Evolutionary conservation across 2,113 vertebrate species (phyloP), one percentile per base, ranked within the genome.

Genomic region (Aegithalos caudatus): DNA sequence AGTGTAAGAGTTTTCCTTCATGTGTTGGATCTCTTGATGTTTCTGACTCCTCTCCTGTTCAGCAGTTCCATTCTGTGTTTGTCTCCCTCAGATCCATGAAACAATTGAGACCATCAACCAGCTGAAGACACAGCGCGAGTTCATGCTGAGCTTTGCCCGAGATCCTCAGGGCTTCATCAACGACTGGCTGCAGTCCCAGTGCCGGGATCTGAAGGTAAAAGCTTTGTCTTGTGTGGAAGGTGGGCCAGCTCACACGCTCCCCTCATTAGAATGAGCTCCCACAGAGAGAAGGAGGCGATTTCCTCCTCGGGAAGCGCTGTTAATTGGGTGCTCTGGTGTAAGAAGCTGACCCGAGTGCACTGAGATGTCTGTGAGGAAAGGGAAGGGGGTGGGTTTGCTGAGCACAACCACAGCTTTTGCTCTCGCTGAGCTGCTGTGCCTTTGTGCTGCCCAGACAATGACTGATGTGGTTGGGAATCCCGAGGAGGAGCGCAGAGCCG

Each of bases 111-210:
- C 99, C 88, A 99, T 99, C 94, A 99, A 99, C 98, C 99, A 99
- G 95, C 98, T 99, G 98, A 99, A 99, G 98, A 99, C 99, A 54
- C 99, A 99, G 98, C 98, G 99, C 10, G 99, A 99, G 97, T 99
- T 99, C 98, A 99, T 99, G 99, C 97, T 99, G 97, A 99, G 98
- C 96, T 99, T 99, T 91, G 99, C 99, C 97, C 98, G 99, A 96
- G 99, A 99, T 97, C 99, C 99, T 93, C 99, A 99, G 97, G 99
- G 99, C 96, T 99, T 99, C 98, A 99, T 99, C 98, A 99, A 99
- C 5, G 99, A 99, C 96, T 99, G 99, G 99, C 98, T 99, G 60
- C 99, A 99, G 98, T 99, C 99, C 51, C 99, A 99, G 98, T 99
- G 99, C 98, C 98, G 99, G 83, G 99, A 99, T 97, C 97, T 99